Evolutionary conservation across 2,113 vertebrate genomes (phyloP), one percentile per base, ranked within the genome.

Genomic region (Asarcornis scutulata): DNA sequence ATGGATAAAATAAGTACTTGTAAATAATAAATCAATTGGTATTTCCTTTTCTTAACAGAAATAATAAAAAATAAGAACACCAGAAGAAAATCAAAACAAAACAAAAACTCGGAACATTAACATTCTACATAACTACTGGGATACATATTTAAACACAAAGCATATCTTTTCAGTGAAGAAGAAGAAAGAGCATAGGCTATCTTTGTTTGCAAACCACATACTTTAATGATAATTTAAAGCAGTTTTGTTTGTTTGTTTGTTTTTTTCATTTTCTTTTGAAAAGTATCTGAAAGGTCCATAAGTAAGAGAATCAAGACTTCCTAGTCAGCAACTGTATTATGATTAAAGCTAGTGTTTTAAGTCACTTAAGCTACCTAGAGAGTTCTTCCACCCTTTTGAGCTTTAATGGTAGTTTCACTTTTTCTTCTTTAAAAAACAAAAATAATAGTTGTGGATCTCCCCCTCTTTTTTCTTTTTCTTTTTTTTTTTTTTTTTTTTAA

Each of bases 381-480:
- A 83, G 7, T 15, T 72, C 4, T 79, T 87, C 44, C 32, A 4
- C 22, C 4, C 11, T 75, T 77, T 56, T 18, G 27, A 42, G 21
- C 2, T 1, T 63, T 77, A 79, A 50, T 7, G 6, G 3, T 38
- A 67, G 14, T 34, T 93, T 87, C 13, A 83, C 67, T 82, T 52
- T 15, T 8, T 78, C 15, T 6, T 63, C 23, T 87, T 58, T 34
- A 60, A 71, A 87, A 87, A 1, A 9, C 4, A 62, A 13, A 83
- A 85, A 48, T 64, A 56, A 25, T 22, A 68, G 1, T 9, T 56
- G 48, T 11, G 5, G 1, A 1, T 1, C 4, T 25, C 22, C 34
- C 29, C 3, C 0, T 0, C 3, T 1, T 18, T 4, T 23, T 9
- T 46, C 4, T 38, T n/a, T 17, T 42, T 17, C 7, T 29, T 31